Evolutionary conservation across 2,888 invertebrate species (phyloP).

Genomic region (Perizoma affinitatum): DNA sequence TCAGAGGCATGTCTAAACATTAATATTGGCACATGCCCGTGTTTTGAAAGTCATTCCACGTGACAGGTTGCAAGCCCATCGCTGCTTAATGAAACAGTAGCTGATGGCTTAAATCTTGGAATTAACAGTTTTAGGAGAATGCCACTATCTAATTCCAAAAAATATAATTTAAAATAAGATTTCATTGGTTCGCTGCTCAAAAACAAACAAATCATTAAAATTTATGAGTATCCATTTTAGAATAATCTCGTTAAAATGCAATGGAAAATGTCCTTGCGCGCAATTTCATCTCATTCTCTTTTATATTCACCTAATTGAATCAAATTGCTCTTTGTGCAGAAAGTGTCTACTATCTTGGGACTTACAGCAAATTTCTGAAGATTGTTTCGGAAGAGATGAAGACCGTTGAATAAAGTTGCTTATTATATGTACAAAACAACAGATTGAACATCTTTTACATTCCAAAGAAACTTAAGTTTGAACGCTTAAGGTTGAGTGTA

Average conservation of each 20-base stretch:
- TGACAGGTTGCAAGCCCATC: no score
- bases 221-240: slow-evolving; percentile 21
- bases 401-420: slow-evolving; percentile 8
- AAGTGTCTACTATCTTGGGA: slow-evolving; percentile 15
- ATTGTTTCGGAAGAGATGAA: slow-evolving; percentile 16
- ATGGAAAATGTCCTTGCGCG: slow-evolving; percentile 23
- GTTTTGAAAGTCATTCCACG: no score
- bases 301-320: slow-evolving; percentile 30
- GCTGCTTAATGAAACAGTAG: no score
- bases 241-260: slow-evolving; percentile 28
- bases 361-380: slow-evolving; percentile 13
- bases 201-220: slow-evolving; percentile 23
- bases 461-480: neutral
- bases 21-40: no score
- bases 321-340: slow-evolving; percentile 26
- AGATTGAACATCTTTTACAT: neutral
- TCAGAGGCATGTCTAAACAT: no score
- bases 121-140: no score
- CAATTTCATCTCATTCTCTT: slow-evolving; percentile 26
- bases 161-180: slow-evolving; percentile 7
- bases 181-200: slow-evolving; percentile 13
- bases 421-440: neutral
- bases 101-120: no score
- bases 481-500: neutral
- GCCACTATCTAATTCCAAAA: neutral